These are phyloP conservation scores for Pseudorectes ferrugineus DNA, from an alignment of 2,113 vertebrate genomes.

Conservation along the genomic window DNA sequence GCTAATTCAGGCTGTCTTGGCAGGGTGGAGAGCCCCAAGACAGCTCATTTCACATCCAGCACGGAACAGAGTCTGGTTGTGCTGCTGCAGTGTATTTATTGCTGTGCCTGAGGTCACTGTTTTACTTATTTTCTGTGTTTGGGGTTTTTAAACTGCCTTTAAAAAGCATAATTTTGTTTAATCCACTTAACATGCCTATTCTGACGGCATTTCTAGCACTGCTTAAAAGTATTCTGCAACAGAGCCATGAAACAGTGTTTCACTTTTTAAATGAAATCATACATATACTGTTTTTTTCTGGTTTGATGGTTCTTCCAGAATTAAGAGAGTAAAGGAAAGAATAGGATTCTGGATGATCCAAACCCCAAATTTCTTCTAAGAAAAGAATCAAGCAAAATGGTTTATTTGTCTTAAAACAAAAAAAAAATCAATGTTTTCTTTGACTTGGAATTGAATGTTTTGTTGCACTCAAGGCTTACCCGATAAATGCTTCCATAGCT, in stretches of 20 bases:
- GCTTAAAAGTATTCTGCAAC: not conserved
- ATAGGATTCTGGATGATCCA: not conserved
- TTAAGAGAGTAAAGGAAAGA: not conserved
- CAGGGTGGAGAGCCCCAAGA: not conserved
- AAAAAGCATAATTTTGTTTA: not conserved
- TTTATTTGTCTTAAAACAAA: not conserved
- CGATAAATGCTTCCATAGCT: not conserved
- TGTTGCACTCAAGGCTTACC: not conserved
- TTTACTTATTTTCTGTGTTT: not conserved
- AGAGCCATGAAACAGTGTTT: not conserved
- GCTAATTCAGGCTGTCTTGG: not conserved
- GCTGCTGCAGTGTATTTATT: not conserved
- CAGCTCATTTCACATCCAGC: not conserved
- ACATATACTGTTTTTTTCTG: not conserved
- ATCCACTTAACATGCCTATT: not conserved
- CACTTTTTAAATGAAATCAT: not conserved
- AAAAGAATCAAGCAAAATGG: fast-evolving
- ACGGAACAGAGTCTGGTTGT: not conserved
- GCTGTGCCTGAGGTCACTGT: not conserved
- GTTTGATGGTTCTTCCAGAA: not conserved
- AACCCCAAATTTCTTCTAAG: not conserved
- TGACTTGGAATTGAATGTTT: not conserved
- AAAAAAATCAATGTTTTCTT: not conserved
- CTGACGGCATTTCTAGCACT: not conserved
- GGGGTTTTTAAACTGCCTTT: not conserved